phyloP scores from a whole-genome alignment of 2,888 invertebrate genomes.

The Liposcelis brunnea region DNA sequence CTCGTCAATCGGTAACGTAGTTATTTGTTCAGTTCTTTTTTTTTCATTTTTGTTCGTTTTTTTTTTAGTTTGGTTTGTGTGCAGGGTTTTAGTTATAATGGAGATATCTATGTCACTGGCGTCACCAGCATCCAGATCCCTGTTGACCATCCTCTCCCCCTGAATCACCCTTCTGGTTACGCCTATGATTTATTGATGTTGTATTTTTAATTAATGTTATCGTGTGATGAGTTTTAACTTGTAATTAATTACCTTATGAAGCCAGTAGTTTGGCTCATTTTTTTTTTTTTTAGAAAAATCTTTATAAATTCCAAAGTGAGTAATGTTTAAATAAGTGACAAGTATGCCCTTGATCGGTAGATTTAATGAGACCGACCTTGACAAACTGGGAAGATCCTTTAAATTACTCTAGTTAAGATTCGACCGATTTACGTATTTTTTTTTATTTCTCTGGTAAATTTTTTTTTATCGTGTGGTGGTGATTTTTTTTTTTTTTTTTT shows the following conservation, averaged over 20 bases:
- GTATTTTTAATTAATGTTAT: too few relatives aligned
- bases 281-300: too few relatives aligned
- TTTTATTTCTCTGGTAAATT: slow-evolving; percentile 36
- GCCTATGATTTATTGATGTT: too few relatives aligned
- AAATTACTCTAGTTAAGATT: slow-evolving; percentile 11
- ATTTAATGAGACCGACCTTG: slow-evolving; percentile 27
- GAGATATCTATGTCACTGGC: too few relatives aligned
- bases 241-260: too few relatives aligned
- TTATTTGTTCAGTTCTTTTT: slow-evolving; percentile 10
- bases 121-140: too few relatives aligned
- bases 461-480: slow-evolving; percentile 29
- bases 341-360: too few relatives aligned
- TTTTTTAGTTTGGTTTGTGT: slow-evolving; percentile 10
- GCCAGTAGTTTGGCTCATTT: too few relatives aligned
- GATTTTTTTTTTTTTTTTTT: slow-evolving; percentile 19
- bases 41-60: slow-evolving; percentile 9
- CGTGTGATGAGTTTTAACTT: too few relatives aligned
- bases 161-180: too few relatives aligned
- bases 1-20: slow-evolving; percentile 9
- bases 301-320: background rate
- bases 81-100: background rate
- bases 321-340: too few relatives aligned
- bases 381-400: slow-evolving; percentile 15
- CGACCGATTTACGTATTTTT: slow-evolving; percentile 23
- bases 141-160: too few relatives aligned